Evolutionary conservation across 1,140 invertebrate species (phyloP).

Genomic region (Uloborus diversus): DNA sequence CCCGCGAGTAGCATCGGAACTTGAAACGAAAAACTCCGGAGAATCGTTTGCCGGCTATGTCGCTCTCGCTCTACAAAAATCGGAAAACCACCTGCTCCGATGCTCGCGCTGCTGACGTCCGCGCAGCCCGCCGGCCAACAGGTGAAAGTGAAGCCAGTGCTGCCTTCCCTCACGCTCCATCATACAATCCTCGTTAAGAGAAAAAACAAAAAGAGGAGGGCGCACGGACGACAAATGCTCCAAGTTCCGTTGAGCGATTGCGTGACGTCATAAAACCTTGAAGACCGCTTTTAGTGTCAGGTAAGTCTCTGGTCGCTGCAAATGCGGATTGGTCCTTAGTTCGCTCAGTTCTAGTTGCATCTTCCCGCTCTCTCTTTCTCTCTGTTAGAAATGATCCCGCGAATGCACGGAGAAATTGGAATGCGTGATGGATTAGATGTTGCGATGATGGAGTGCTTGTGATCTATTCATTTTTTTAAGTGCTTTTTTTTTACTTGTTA

Average conservation of each 20-base stretch:
- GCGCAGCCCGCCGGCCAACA: constrained; percentile 20
- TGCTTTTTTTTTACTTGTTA: not conserved
- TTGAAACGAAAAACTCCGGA: too few relatives aligned
- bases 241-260: constrained; percentile 47
- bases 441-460: not conserved
- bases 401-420: constrained; percentile 23
- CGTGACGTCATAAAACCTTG: constrained; percentile 49
- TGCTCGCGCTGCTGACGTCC: constrained; percentile 10
- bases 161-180: not conserved
- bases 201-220: not conserved
- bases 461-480: not conserved
- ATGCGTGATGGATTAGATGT: constrained; percentile 23
- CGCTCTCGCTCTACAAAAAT: too few relatives aligned
- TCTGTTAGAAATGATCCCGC: not conserved
- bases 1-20: too few relatives aligned
- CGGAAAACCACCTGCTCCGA: not conserved
- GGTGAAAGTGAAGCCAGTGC: constrained; percentile 45
- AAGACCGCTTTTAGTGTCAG: constrained; percentile 52
- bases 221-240: not conserved
- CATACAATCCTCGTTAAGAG: constrained; percentile 26
- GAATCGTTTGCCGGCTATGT: too few relatives aligned
- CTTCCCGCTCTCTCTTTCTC: not conserved
- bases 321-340: constrained; percentile 23
- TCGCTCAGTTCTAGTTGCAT: constrained; percentile 24
- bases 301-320: constrained; percentile 36